A percentile compares a stretch with the other conserved stretches of the same genome.
phyloP scores from a whole-genome alignment of 2,888 invertebrate species.

The Junonia oenone region DNA sequence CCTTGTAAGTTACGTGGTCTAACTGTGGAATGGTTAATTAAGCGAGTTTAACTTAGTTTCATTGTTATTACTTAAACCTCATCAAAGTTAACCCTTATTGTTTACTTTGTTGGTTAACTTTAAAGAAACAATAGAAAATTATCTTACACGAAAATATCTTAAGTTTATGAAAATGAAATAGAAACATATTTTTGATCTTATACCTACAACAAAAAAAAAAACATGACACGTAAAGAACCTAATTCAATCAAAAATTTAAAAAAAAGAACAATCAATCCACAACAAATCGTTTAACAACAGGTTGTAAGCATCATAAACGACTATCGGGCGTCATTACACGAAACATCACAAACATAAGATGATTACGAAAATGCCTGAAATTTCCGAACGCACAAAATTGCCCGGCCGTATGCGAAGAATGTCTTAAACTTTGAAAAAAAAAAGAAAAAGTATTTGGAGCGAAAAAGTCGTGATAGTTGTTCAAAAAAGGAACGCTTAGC shows the following conservation, averaged over 20 bases:
- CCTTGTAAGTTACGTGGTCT: neutral
- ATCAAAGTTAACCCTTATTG: neutral
- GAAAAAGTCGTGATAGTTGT: slow-evolving; percentile 79
- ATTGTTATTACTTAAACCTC: neutral
- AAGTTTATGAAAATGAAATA: no score
- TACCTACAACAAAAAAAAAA: neutral
- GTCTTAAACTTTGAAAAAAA: slow-evolving; percentile 52
- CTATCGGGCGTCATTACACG: slow-evolving; percentile 36
- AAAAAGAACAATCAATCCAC: slow-evolving; percentile 6
- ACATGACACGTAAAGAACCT: neutral
- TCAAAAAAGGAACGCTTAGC: slow-evolving; percentile 73
- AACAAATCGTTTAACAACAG: slow-evolving; percentile 26
- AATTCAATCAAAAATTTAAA: neutral
- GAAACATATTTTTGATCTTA: no score
- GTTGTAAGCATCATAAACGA: slow-evolving; percentile 34
- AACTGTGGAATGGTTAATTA: slow-evolving; percentile 3
- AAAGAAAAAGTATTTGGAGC: slow-evolving; percentile 66
- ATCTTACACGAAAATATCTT: neutral
- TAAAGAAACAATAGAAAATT: neutral
- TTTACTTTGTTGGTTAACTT: neutral
- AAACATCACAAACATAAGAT: slow-evolving; percentile 38
- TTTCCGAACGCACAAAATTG: slow-evolving; percentile 64
- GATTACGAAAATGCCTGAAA: slow-evolving; percentile 58
- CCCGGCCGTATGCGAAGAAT: slow-evolving; percentile 69
- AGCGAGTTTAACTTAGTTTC: neutral